phyloP scores from a whole-genome alignment of 64 coral and sea anemone species.

The Actinia tenebrosa region DNA sequence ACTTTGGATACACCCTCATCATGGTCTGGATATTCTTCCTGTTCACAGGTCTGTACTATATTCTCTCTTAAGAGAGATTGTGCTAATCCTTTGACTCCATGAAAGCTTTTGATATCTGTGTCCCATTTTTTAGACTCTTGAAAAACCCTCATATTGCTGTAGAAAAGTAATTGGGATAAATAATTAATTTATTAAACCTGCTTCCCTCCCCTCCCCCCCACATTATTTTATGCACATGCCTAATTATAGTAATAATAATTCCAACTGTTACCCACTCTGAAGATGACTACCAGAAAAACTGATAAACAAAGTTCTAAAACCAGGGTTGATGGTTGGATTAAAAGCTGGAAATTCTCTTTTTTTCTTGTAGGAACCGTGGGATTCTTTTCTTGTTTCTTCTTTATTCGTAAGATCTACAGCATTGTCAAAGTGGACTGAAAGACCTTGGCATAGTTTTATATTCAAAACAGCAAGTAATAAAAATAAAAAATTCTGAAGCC shows the following conservation, averaged over 20 bases:
- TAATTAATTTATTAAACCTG: too few relatives aligned
- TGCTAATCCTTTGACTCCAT: too few relatives aligned
- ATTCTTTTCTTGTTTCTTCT: slow-evolving; percentile 89
- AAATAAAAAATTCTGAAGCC: neutral
- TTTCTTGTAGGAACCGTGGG: slow-evolving; percentile 81
- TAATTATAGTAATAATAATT: too few relatives aligned
- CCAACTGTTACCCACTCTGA: too few relatives aligned
- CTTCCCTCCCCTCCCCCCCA: too few relatives aligned
- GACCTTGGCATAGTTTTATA: neutral
- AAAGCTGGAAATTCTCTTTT: neutral
- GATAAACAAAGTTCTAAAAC: too few relatives aligned
- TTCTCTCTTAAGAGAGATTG: too few relatives aligned
- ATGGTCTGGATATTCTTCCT: slow-evolving; percentile 94
- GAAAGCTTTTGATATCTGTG: neutral
- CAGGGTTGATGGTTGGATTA: neutral
- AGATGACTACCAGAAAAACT: too few relatives aligned
- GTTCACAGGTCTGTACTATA: slow-evolving; percentile 60
- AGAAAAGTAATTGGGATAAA: too few relatives aligned
- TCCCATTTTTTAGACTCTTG: too few relatives aligned
- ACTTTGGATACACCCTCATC: slow-evolving; percentile 95
- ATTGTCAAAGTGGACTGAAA: slow-evolving; percentile 88
- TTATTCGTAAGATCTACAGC: slow-evolving; percentile 95
- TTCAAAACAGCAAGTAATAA: neutral
- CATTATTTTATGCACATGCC: too few relatives aligned
- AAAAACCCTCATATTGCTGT: too few relatives aligned